Base-by-base conservation (phyloP, 2,797 vertebrate genomes). In the Rallus crepitans region DNA sequence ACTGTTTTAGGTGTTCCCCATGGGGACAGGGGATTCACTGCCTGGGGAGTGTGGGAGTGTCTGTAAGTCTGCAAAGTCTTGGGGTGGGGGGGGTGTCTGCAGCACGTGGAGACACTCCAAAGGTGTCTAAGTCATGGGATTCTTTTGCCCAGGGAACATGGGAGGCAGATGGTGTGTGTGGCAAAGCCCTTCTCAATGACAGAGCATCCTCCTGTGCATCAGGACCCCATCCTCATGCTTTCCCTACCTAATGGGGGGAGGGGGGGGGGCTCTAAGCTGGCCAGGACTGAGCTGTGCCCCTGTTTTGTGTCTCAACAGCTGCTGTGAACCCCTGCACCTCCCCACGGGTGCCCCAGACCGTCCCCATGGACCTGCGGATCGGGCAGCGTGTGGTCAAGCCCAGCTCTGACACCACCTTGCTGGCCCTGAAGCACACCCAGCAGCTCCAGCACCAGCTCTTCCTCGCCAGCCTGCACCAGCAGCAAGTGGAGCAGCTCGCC, bases 311-410 rank as follows among this genome's bases (percentile, higher is more conserved):
- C 87, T 91, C 84, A 8, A 2, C 93, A 98, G 98, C 97, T 92
- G 96, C 96, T 5, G 96, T 96, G 95, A 93, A 70, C 35, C 90
- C 96, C 57, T 82, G 87, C 61, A 69, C 94, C 95, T 97, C 97
- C 82, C 89, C 94, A 6, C 94, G 95, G 91, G 96, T 97, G 95
- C 96, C 96, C 93, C 98, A 98, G 97, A 93, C 98, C 64, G 97
- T 90, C 90, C 98, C 98, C 98, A 99, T 99, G 99, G 99, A 99
- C 98, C 98, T 99, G 96, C 98, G 99, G 76, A 98, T 99, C 95
- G 99, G 99, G 92, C 99, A 99, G 97, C 98, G 99, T 93, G 14
- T 98, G 4, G 98, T 99, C 88, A 98, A 98, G 95, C 98, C 98
- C 31, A 94, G 97, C 69, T 98, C 99, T 13, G 98, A 99, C 96